Conservation (phyloP, 2,888 invertebrate species). For the Spilarctia lutea region DNA sequence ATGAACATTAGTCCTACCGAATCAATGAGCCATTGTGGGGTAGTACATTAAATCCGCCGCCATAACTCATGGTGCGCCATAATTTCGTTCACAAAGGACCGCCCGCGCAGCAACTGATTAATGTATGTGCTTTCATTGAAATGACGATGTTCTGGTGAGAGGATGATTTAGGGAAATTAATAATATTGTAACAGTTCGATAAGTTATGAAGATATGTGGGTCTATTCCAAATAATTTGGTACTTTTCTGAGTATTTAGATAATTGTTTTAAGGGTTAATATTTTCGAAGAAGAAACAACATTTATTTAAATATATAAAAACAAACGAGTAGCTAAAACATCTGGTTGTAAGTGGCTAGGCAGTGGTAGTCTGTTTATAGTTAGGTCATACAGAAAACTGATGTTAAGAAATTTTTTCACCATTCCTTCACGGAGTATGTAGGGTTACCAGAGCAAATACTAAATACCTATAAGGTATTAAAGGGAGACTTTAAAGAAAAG, state of each 20-base stretch:
- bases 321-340: too few species aligned
- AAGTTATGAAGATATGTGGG: constrained; percentile 2
- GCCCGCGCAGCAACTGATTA: constrained; percentile 70
- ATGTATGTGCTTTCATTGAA: constrained; percentile 57
- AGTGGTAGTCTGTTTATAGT: background rate
- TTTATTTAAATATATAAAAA: too few species aligned
- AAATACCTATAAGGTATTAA: background rate
- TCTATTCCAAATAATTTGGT: background rate
- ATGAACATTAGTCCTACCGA: constrained; percentile 66
- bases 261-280: background rate
- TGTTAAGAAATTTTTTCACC: background rate
- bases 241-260: background rate
- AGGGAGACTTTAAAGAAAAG: background rate
- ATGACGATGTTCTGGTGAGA: constrained; percentile 22
- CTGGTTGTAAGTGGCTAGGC: too few species aligned
- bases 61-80: constrained; percentile 67
- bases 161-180: constrained; percentile 18
- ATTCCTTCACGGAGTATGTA: background rate
- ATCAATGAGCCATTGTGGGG: constrained; percentile 72
- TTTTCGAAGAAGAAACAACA: background rate
- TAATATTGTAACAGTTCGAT: constrained; percentile 14
- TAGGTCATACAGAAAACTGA: background rate
- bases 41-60: constrained; percentile 69
- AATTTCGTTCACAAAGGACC: constrained; percentile 73
- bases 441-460: background rate